Evolutionary conservation across 2,888 invertebrate genomes (phyloP), one percentile per base, ranked within the genome.

Genomic region (Calameuta pallipes): DNA sequence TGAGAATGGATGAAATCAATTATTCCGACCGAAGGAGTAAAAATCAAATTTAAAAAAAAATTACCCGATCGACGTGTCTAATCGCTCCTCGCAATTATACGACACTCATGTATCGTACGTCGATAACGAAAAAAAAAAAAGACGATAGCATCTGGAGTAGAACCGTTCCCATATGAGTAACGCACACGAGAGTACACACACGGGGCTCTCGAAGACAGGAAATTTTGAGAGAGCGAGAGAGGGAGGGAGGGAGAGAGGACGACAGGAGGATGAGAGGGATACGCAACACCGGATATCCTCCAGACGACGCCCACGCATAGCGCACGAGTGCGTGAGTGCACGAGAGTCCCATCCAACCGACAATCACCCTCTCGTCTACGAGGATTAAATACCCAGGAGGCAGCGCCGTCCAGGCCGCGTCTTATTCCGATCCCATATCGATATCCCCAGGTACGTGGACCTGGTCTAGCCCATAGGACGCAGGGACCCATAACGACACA

Each of bases 201-300:
- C 56, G 23, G 23, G 56, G 23, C 11, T 71, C 12, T 71, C 71
- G 71, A 33, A 71, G 71, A 15, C 71, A 71, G 71, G 71, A 71
- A 31, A 71, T 71, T 71, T 71, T 31, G 71, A 71, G 12, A 71
- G 71, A 31, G 71, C 30, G 33, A 35, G 75, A 69, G 31, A 76
- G 70, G 31, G 75, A 75, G 77, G 41, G 80, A 77, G 79, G 68
- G 73, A 75, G 37, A 31, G 74, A 70, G 69, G 56, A 41, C 70
- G 70, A 74, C 41, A 73, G 23, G 75, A 75, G 79, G 68, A 76
- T 76, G 69, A 75, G 70, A 79, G 83, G 82, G 88, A 86, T 84
- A 88, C 84, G 87, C 85, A 88, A 87, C 90, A 90, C 90, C 89
- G 90, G 90, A 90, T 89, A 89, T 89, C 89, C 89, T 88, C 88